phyloP scores from a whole-genome alignment of 1,140 invertebrate species.

The Anastrepha obliqua region DNA sequence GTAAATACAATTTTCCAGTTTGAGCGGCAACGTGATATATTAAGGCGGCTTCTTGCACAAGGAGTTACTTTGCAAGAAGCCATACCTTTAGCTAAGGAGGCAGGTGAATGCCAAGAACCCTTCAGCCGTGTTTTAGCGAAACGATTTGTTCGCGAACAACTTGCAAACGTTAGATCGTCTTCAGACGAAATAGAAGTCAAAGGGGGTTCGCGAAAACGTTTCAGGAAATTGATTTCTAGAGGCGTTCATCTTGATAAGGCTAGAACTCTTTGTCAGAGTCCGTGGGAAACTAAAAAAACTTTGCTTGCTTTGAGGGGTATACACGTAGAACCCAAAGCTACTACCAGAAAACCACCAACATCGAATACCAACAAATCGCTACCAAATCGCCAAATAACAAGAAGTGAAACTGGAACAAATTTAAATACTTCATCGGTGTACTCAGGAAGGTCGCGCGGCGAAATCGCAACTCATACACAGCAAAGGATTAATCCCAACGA shows the following conservation, averaged over 20 bases:
- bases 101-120: not conserved
- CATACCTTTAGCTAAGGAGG: not conserved
- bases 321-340: not conserved
- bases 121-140: not conserved
- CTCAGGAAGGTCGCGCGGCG: no score
- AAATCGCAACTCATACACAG: no score
- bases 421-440: not conserved
- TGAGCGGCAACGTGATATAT: slow-evolving; percentile 18
- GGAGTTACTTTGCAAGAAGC: not conserved
- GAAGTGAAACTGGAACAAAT: not conserved
- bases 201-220: not conserved
- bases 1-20: not conserved
- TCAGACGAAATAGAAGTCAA: not conserved
- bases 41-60: not conserved
- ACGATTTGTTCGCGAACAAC: not conserved
- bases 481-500: no score
- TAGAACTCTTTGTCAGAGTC: not conserved
- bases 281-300: not conserved
- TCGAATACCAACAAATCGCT: not conserved
- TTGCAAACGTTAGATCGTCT: not conserved
- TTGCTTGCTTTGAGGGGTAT: not conserved
- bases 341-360: not conserved
- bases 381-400: not conserved
- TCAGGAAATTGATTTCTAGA: not conserved
- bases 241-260: not conserved